These are phyloP conservation scores for Drosophila putrida DNA, from an alignment of 2,888 invertebrate species.

Conservation along the genomic window DNA sequence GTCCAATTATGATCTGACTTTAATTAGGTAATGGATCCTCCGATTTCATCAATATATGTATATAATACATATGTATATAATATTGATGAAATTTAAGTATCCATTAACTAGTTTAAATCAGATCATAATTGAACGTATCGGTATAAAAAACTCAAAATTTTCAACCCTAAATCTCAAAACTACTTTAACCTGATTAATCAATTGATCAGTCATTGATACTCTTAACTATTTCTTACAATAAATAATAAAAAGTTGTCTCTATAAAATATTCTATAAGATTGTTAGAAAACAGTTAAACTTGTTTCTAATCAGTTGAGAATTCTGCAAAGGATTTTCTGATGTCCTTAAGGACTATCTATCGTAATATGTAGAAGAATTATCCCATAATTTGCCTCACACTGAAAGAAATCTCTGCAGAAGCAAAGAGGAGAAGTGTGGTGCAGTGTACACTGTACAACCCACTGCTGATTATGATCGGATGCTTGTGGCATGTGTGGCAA, in stretches of 20 bases:
- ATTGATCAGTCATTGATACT: not conserved
- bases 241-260: not conserved
- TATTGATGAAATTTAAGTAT: too few relatives aligned
- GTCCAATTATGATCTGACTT: too few relatives aligned
- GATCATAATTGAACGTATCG: too few relatives aligned
- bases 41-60: too few relatives aligned
- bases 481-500: conserved; percentile 22
- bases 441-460: conserved; percentile 1
- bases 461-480: conserved; percentile 9
- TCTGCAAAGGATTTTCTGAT: not conserved
- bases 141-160: not conserved
- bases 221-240: not conserved
- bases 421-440: too few relatives aligned
- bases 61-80: too few relatives aligned
- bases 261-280: not conserved
- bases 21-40: too few relatives aligned
- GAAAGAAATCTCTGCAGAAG: not conserved
- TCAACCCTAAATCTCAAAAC: not conserved
- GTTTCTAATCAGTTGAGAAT: not conserved
- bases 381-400: too few relatives aligned
- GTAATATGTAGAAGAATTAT: not conserved
- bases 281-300: not conserved
- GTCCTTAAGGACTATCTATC: not conserved
- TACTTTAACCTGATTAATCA: not conserved
- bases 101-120: too few relatives aligned